These are phyloP conservation scores for Ctenodactylus gundi DNA, from an alignment of 2,113 vertebrate genomes.

Conservation along the genomic window DNA sequence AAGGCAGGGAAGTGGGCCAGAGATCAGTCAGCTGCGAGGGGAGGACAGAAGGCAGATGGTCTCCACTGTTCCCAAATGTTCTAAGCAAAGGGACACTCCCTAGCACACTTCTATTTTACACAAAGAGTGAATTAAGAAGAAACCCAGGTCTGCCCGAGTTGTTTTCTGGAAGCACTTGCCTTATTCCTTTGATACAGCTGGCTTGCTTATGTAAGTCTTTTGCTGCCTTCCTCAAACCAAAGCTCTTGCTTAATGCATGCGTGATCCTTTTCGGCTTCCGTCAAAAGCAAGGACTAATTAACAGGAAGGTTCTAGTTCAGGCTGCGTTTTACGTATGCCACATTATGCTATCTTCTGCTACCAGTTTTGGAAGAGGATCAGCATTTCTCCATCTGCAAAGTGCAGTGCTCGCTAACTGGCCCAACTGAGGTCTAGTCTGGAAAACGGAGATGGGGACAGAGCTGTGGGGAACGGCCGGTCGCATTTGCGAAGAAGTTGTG, in stretches of 20 bases:
- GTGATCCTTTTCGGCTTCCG: background rate
- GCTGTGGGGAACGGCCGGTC: too few relatives aligned
- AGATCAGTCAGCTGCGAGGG: conserved; percentile 71
- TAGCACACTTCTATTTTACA: conserved; percentile 33
- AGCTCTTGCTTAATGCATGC: background rate
- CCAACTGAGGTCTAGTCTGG: background rate
- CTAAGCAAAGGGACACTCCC: conserved; percentile 63
- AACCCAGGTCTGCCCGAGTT: background rate
- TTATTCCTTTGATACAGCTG: background rate
- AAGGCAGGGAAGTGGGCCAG: conserved; percentile 58
- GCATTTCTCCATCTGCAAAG: background rate
- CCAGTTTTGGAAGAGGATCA: background rate
- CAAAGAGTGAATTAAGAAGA: conserved; percentile 53
- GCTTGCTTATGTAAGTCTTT: background rate
- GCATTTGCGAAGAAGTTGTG: too few relatives aligned
- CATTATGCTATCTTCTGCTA: background rate
- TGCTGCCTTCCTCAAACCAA: background rate
- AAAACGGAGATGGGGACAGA: background rate
- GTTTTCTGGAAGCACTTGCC: background rate
- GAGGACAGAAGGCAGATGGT: conserved; percentile 67
- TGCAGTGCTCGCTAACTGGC: background rate
- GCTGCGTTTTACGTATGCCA: background rate
- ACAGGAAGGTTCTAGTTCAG: background rate
- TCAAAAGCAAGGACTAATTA: background rate
- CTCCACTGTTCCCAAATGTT: conserved; percentile 60